Evolutionary conservation across 2,888 invertebrate genomes (phyloP).

Genomic region (Malacosoma neustria): DNA sequence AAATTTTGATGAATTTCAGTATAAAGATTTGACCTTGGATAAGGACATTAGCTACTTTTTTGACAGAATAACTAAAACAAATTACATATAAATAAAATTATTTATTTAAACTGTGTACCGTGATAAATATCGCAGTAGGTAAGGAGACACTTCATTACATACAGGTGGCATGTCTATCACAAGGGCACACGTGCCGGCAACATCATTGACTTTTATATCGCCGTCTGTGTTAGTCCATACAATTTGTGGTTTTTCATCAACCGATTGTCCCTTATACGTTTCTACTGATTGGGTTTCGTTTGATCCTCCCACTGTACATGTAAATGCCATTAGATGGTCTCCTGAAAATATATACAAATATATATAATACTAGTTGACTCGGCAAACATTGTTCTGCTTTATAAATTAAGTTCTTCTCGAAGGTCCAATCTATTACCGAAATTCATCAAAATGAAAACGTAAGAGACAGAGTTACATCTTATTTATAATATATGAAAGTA

Average conservation of each 20-base stretch:
- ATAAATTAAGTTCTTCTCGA: too few relatives aligned
- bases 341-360: conserved; percentile 42
- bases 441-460: too few relatives aligned
- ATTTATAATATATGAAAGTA: too few relatives aligned
- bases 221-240: conserved; percentile 25
- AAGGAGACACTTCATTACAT: conserved; percentile 22
- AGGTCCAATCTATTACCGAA: too few relatives aligned
- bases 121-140: conserved; percentile 32
- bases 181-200: conserved; percentile 38
- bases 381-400: too few relatives aligned
- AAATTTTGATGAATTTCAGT: too few relatives aligned
- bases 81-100: conserved; percentile 6
- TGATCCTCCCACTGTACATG: conserved; percentile 28
- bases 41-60: too few relatives aligned
- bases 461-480: too few relatives aligned
- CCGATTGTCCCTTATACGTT: conserved; percentile 21
- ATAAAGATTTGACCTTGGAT: too few relatives aligned
- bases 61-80: conserved; percentile 4
- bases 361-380: too few relatives aligned
- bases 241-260: conserved; percentile 19
- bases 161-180: conserved; percentile 32
- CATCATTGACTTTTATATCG: conserved; percentile 36
- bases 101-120: conserved; percentile 18
- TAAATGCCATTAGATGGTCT: conserved; percentile 36
- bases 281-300: conserved; percentile 34